These are phyloP conservation scores for Montipora cactus DNA, from an alignment of 64 coral and sea anemone genomes.

Conservation along the genomic window DNA sequence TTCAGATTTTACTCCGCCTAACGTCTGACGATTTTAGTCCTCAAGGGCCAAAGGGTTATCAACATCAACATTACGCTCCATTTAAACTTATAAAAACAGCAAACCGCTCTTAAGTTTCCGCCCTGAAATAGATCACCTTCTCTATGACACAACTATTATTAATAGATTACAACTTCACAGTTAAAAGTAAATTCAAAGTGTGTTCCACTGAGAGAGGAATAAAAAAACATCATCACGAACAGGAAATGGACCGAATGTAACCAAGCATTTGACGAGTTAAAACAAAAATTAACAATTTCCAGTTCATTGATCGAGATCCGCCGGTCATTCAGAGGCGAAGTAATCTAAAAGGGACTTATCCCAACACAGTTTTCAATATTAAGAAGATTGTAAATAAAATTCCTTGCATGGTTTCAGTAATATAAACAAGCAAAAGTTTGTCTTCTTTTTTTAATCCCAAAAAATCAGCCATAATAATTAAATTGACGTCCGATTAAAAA, in stretches of 20 bases:
- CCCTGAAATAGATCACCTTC: not conserved
- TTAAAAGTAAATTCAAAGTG: not conserved
- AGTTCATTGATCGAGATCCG: no score
- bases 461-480: not conserved
- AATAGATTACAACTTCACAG: not conserved
- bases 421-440: conserved; percentile 28
- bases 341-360: conserved; percentile 10
- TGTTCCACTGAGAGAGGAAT: not conserved
- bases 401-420: conserved; percentile 20
- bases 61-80: not conserved
- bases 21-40: no score
- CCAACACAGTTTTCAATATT: conserved; percentile 14
- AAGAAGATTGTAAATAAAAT: conserved; percentile 47
- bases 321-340: not conserved
- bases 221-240: not conserved
- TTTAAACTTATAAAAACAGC: not conserved
- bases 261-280: not conserved
- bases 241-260: not conserved
- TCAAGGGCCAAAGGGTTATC: not conserved
- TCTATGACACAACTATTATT: not conserved
- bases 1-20: no score
- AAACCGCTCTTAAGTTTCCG: not conserved
- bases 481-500: not conserved
- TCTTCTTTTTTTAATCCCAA: not conserved
- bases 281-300: no score